Percentiles rank a stretch among this genome's conserved stretches.
Conservation (phyloP, 2,113 vertebrate genomes). For the Tor tambroides region DNA sequence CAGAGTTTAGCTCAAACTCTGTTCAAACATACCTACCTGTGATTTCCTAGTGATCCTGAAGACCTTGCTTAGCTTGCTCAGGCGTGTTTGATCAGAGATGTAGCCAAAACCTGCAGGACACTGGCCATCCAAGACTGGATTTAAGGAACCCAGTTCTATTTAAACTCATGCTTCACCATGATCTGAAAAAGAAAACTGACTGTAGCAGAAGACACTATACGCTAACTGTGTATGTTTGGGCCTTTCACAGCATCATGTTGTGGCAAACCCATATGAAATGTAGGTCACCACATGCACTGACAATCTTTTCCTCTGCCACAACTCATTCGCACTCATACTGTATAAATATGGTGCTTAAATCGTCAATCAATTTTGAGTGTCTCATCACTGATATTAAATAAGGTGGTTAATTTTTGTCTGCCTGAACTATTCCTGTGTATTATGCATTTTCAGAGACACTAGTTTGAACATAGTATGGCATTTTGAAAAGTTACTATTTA, state of each 20-base stretch:
- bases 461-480: background rate
- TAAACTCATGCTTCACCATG: too few species aligned
- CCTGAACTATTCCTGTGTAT: background rate
- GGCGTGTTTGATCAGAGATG: too few species aligned
- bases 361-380: background rate
- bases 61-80: too few species aligned
- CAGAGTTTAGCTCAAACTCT: too few species aligned
- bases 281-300: background rate
- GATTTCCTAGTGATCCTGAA: too few species aligned
- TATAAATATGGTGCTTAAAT: background rate
- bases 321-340: background rate
- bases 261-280: background rate
- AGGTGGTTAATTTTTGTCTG: background rate
- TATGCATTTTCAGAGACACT: background rate
- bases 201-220: background rate
- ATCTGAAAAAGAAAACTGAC: background rate
- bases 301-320: background rate
- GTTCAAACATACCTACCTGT: too few species aligned
- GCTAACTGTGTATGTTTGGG: background rate
- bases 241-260: background rate
- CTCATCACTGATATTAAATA: background rate
- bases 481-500: background rate
- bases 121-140: too few species aligned
- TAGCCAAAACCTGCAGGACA: too few species aligned
- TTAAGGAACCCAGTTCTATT: too few species aligned